Base-by-base conservation (phyloP, 1,140 invertebrate genomes). In the Drosophila lacteicornis region DNA sequence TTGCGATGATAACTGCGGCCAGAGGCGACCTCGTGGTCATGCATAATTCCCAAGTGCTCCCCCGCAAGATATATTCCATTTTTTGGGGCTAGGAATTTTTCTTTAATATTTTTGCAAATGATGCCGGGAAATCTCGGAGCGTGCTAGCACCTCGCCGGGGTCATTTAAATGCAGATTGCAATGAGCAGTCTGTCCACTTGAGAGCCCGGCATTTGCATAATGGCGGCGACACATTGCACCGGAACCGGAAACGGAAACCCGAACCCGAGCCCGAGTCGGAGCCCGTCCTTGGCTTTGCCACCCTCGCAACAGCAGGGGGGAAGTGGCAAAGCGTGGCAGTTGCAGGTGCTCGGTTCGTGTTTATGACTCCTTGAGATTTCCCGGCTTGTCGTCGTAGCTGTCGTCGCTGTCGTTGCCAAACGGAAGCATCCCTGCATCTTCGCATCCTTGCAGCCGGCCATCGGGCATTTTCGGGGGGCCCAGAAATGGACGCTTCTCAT, bases 81-180 rank as follows among this genome's bases (percentile, higher is more conserved):
- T 36, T 36, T 25, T 17, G 36, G 19, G 45, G 19, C 53, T 38
- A 27, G 38, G n/a, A 6, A 15, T 42, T 43, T 59, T 73, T 43
- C 68, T 66, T 84, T 80, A 79, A 80, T 80, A 84, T 71, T 88
- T 80, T 88, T 84, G 69, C 81, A 80, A 83, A 84, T 80, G 81
- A 88, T 84, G 82, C 55, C 43, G 60, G 55, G 57, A 71, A 86
- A 86, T 86, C 84, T 87, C 80, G 67, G 83, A 46, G 60, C 50
- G 60, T 42, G 47, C 47, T 51, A 22, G 59, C 78, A 70, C 69
- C 75, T 53, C 66, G 79, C 60, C 63, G 43, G 78, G 82, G 85
- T 90, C 86, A 90, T 90, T 90, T 82, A 82, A 91, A 90, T 90
- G 85, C 85, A 90, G 85, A 90, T 88, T 88, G 85, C 84, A 88